phyloP scores from a whole-genome alignment of 2,113 vertebrate species.

The Leptobrachium leishanense region DNA sequence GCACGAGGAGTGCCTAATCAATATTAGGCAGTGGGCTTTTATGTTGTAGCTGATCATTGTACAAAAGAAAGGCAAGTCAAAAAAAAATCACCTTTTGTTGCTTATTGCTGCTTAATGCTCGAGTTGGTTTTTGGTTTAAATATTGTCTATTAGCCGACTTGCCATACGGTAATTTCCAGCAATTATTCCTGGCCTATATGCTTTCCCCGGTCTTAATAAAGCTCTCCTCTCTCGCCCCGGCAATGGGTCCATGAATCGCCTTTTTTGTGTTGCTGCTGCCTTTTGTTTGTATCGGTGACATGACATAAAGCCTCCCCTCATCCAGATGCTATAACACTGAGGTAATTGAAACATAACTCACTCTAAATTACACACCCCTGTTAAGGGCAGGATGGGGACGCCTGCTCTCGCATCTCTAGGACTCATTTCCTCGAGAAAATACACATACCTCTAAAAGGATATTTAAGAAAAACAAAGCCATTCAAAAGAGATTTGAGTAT shows the following conservation, averaged over 20 bases:
- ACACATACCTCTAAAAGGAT: conserved; percentile 70
- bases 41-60: no score
- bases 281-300: conserved; percentile 68
- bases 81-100: no score
- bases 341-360: conserved; percentile 84
- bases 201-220: conserved; percentile 77
- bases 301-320: conserved; percentile 75
- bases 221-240: conserved; percentile 72
- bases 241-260: conserved; percentile 65
- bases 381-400: conserved; percentile 60
- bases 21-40: no score
- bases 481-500: conserved; percentile 46
- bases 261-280: conserved; percentile 61
- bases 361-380: conserved; percentile 73
- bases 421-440: conserved; percentile 72
- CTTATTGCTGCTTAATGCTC: no score
- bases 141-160: conserved; percentile 34
- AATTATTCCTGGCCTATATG: conserved; percentile 62
- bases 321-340: conserved; percentile 70
- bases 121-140: neutral
- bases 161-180: conserved; percentile 68
- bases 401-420: conserved; percentile 68
- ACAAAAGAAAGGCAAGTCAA: no score
- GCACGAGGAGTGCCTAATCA: no score
- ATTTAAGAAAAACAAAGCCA: conserved; percentile 66